Conservation (phyloP, 2,888 invertebrate genomes). For the Drosophila algonquin region DNA sequence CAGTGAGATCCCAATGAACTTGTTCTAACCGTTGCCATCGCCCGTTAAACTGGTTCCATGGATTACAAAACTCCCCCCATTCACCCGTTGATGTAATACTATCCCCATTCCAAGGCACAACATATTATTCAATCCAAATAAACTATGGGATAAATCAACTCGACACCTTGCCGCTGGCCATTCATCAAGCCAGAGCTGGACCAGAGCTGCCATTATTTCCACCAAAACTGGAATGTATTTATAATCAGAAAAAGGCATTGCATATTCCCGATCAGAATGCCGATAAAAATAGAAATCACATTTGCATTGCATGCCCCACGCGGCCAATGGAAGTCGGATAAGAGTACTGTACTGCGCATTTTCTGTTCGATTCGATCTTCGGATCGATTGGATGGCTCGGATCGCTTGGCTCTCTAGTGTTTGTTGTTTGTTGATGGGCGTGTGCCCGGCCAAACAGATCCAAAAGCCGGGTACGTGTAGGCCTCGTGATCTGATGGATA, state of each 20-base stretch:
- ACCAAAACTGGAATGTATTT: conserved; percentile 60
- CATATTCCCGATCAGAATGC: conserved; percentile 18
- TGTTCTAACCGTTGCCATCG: background rate
- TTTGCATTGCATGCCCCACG: conserved; percentile 64
- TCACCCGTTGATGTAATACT: conserved; percentile 44
- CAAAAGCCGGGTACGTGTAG: conserved; percentile 20
- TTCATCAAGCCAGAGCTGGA: conserved; percentile 28
- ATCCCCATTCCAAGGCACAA: conserved; percentile 15
- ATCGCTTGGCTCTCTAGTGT: conserved; percentile 1
- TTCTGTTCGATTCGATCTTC: conserved; percentile 43
- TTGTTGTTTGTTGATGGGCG: conserved; percentile 1
- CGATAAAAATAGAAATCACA: conserved; percentile 69
- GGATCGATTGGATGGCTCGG: conserved; percentile 4
- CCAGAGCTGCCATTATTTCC: conserved; percentile 59
- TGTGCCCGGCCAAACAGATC: background rate
- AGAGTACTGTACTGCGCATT: conserved; percentile 61
- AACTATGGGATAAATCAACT: conserved; percentile 37
- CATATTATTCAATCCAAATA: conserved; percentile 10
- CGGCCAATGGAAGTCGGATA: conserved; percentile 53
- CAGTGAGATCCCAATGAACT: background rate
- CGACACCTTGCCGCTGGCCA: conserved; percentile 12
- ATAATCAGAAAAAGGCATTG: conserved; percentile 49
- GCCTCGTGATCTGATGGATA: conserved; percentile 29
- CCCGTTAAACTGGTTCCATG: conserved; percentile 24
- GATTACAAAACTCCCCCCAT: conserved; percentile 8